Percentiles rank a stretch among this genome's conserved stretches.
Conservation (phyloP, 2,797 vertebrate species). For the Catostomus latipinnis region DNA sequence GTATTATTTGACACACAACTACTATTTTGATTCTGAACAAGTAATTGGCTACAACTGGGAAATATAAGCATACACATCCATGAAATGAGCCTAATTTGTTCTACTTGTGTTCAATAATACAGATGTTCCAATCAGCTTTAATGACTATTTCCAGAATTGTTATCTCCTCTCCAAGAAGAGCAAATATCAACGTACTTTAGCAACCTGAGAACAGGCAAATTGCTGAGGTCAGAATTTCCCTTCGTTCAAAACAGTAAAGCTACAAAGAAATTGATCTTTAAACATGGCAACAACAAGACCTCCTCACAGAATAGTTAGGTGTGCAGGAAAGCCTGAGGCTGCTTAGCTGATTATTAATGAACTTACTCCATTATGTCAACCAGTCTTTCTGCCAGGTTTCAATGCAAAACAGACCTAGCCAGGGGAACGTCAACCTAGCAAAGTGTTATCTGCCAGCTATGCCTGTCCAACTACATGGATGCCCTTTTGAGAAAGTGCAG, state of each 20-base stretch:
- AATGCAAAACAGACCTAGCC: slow-evolving; percentile 52
- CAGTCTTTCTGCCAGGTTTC: slow-evolving; percentile 52
- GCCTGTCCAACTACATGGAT: slow-evolving; percentile 25
- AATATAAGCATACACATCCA: slow-evolving; percentile 19
- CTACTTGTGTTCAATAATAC: not conserved
- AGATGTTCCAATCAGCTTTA: slow-evolving; percentile 22
- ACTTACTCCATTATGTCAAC: slow-evolving; percentile 53
- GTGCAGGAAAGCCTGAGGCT: slow-evolving; percentile 39
- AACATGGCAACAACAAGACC: slow-evolving; percentile 28
- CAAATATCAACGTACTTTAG: slow-evolving; percentile 23
- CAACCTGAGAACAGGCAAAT: slow-evolving; percentile 6
- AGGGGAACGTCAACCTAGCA: slow-evolving; percentile 29
- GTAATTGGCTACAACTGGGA: not conserved
- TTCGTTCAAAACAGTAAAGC: not conserved
- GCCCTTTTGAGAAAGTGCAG: no score
- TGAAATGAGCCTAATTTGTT: not conserved
- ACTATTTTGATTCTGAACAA: slow-evolving; percentile 7
- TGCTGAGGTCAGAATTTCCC: slow-evolving; percentile 22
- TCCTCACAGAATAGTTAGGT: slow-evolving; percentile 18
- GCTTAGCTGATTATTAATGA: slow-evolving; percentile 58
- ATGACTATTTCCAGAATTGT: slow-evolving; percentile 1
- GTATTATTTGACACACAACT: slow-evolving; percentile 22
- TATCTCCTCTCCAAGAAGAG: not conserved
- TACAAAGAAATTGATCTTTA: not conserved
- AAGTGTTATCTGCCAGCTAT: slow-evolving; percentile 12